Evolutionary conservation across 2,113 vertebrate species (phyloP).

Genomic region (Apteryx mantelli): DNA sequence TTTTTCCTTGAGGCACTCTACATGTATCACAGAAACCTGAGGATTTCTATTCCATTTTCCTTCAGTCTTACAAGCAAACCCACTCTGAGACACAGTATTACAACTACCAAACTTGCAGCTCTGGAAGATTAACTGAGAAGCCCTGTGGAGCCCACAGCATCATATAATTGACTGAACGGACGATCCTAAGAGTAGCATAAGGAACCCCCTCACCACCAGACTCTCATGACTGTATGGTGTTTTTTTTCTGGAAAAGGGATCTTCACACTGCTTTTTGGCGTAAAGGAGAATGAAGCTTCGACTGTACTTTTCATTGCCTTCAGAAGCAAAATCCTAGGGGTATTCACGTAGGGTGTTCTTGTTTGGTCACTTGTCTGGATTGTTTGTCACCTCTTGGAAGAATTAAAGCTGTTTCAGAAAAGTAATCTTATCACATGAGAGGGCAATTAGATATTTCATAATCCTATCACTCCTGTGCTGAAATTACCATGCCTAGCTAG

Average conservation of each 20-base stretch:
- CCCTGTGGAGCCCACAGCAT: neutral
- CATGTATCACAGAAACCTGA: neutral
- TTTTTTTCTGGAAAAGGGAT: neutral
- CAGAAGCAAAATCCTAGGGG: neutral
- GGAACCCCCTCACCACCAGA: neutral
- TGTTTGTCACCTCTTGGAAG: conserved; percentile 23
- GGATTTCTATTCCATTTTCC: neutral
- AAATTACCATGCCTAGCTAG: conserved; percentile 41
- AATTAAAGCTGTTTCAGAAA: conserved; percentile 35
- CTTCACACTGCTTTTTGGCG: neutral
- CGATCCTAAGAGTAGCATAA: neutral
- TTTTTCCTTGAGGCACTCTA: neutral
- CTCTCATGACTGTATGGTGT: neutral
- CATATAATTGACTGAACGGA: neutral
- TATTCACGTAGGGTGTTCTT: neutral
- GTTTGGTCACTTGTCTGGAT: conserved; percentile 36
- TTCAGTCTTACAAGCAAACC: neutral
- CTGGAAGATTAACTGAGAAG: conserved; percentile 9
- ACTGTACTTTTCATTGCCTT: neutral
- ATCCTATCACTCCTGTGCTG: conserved; percentile 47
- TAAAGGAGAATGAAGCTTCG: neutral
- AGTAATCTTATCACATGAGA: conserved; percentile 44
- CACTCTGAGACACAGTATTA: neutral
- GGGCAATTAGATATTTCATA: conserved; percentile 36
- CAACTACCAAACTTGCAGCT: neutral